Evolutionary conservation across 2,888 invertebrate species (phyloP).

Genomic region (Chrysolina oricalcia): DNA sequence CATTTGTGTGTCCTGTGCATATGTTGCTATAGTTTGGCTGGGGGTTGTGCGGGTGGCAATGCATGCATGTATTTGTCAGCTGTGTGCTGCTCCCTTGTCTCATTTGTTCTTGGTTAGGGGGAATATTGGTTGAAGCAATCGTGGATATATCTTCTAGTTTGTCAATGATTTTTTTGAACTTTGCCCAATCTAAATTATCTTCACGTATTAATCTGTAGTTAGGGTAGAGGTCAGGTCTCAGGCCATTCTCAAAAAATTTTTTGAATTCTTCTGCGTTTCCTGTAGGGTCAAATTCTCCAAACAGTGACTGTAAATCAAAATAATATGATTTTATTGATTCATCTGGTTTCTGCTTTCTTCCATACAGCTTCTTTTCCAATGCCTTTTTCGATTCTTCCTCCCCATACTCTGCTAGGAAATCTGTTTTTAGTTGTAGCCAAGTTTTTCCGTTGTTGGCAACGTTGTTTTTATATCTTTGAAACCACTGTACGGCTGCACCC

Average conservation of each 20-base stretch:
- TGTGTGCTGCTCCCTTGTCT: constrained; percentile 1
- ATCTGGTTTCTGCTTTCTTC: too few species aligned
- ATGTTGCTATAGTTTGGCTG: background rate
- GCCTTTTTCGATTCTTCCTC: too few species aligned
- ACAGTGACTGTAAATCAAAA: too few species aligned
- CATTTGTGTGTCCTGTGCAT: background rate
- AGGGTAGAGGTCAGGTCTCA: constrained; percentile 24
- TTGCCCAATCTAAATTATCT: constrained; percentile 29
- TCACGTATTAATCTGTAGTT: constrained; percentile 26
- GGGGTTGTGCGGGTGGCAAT: constrained; percentile 1
- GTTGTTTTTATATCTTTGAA: constrained; percentile 7
- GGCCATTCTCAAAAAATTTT: constrained; percentile 30
- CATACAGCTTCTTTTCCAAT: too few species aligned
- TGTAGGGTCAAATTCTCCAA: constrained; percentile 1
- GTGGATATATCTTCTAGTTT: constrained; percentile 32
- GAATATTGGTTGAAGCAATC: too few species aligned
- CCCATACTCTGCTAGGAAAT: too few species aligned
- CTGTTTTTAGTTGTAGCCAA: constrained; percentile 25
- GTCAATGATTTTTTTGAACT: constrained; percentile 30
- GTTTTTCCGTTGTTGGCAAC: constrained; percentile 15
- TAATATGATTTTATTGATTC: too few species aligned
- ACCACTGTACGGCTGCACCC: constrained; percentile 34
- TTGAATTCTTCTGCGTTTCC: constrained; percentile 30
- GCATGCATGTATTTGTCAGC: background rate
- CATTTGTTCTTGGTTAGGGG: background rate